Conservation (phyloP, 2,113 vertebrate genomes). For the Pholis gunnellus region DNA sequence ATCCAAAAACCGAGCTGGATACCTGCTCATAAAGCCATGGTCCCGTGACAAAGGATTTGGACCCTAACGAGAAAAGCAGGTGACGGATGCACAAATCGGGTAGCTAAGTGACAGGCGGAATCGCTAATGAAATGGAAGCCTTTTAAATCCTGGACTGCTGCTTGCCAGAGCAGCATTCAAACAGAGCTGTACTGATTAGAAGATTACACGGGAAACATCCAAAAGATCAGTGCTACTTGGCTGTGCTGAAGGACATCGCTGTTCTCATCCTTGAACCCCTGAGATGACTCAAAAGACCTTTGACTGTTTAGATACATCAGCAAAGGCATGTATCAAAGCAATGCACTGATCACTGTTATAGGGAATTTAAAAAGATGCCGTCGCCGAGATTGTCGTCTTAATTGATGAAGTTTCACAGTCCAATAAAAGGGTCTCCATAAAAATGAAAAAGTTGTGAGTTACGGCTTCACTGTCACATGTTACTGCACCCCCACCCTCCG, state of each 20-base stretch:
- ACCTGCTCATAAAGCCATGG: slow-evolving; percentile 46
- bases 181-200: slow-evolving; percentile 56
- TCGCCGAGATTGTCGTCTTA: slow-evolving; percentile 10
- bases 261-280: slow-evolving; percentile 27
- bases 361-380: slow-evolving; percentile 27
- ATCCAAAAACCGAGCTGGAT: slow-evolving; percentile 46
- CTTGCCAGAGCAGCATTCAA: slow-evolving; percentile 24
- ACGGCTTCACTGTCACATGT: slow-evolving; percentile 19
- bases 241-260: slow-evolving; percentile 49
- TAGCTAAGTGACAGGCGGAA: slow-evolving; percentile 33
- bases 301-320: slow-evolving; percentile 20
- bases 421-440: slow-evolving; percentile 18
- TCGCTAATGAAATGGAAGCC: slow-evolving; percentile 48
- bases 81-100: slow-evolving; percentile 41
- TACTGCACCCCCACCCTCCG: not conserved
- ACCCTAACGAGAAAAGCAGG: slow-evolving; percentile 41
- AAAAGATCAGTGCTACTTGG: slow-evolving; percentile 26
- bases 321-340: slow-evolving; percentile 19
- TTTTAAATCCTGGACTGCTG: slow-evolving; percentile 30
- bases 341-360: slow-evolving; percentile 23
- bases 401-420: slow-evolving; percentile 41
- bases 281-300: slow-evolving; percentile 4
- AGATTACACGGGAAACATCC: slow-evolving; percentile 61
- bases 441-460: slow-evolving; percentile 27
- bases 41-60: slow-evolving; percentile 43